Conservation (phyloP, 1,140 invertebrate genomes). For the Caenorhabditis tropicalis region DNA sequence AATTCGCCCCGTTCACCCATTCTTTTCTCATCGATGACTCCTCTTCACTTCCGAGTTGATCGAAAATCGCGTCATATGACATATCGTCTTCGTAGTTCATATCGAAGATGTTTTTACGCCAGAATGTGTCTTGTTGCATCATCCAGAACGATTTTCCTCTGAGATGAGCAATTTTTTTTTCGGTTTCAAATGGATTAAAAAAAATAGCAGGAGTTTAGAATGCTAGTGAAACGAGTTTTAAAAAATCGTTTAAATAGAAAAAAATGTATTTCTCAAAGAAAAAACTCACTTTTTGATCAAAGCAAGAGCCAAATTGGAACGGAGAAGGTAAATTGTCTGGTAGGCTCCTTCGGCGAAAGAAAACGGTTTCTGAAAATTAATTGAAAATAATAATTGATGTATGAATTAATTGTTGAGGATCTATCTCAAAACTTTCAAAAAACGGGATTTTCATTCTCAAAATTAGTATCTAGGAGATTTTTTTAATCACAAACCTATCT, state of each 20-base stretch:
- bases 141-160: slow-evolving; percentile 71
- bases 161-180: no score
- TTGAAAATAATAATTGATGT: background rate
- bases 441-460: no score
- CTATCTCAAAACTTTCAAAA: no score
- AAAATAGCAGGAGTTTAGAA: background rate
- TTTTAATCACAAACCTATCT: no score
- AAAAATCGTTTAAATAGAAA: background rate
- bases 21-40: slow-evolving; percentile 66
- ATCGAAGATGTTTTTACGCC: slow-evolving; percentile 68
- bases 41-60: slow-evolving; percentile 67
- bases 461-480: no score
- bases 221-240: background rate
- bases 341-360: slow-evolving; percentile 71
- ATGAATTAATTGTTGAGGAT: no score
- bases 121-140: slow-evolving; percentile 71
- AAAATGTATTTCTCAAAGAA: background rate
- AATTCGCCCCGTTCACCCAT: slow-evolving; percentile 72
- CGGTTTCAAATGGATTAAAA: background rate
- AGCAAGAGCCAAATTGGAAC: slow-evolving; percentile 68
- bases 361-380: slow-evolving; percentile 68
- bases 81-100: slow-evolving; percentile 63
- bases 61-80: slow-evolving; percentile 66
- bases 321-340: slow-evolving; percentile 69
- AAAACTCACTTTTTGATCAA: slow-evolving; percentile 51